phyloP scores from a whole-genome alignment of 2,113 vertebrate species.

The Azemiops feae region DNA sequence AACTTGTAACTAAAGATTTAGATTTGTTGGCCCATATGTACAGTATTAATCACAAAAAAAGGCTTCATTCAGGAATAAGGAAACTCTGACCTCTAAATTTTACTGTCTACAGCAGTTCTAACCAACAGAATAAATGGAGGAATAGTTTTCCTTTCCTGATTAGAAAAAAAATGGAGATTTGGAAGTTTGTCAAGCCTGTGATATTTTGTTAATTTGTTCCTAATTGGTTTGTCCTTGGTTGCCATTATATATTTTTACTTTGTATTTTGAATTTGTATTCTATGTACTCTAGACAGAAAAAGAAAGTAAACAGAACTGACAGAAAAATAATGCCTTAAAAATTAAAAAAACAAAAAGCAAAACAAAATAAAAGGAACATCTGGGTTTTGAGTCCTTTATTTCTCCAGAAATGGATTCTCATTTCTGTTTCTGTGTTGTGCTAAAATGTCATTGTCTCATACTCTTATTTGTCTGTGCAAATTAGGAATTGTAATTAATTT shows the following conservation, averaged over 20 bases:
- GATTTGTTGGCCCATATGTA: not conserved
- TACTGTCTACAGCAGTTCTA: not conserved
- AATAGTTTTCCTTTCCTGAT: not conserved
- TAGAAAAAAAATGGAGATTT: not conserved
- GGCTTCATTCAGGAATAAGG: not conserved
- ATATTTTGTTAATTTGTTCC: not conserved
- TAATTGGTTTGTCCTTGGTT: not conserved
- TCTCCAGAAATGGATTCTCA: not conserved
- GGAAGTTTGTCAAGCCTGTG: not conserved
- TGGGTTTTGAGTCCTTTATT: not conserved
- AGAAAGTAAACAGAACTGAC: slow-evolving; percentile 22
- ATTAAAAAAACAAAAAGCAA: not conserved
- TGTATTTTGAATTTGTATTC: not conserved
- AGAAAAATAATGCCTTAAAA: slow-evolving; percentile 25
- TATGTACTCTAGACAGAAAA: not conserved
- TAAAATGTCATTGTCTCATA: not conserved
- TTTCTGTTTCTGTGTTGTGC: not conserved
- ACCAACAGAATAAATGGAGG: not conserved
- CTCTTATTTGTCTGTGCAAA: not conserved
- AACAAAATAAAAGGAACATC: not conserved
- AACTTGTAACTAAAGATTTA: slow-evolving; percentile 22
- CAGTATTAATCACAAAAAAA: not conserved
- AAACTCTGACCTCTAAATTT: not conserved
- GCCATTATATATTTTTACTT: not conserved
- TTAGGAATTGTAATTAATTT: not conserved